Base-by-base conservation (phyloP, 2,797 vertebrate species). In the Champsocephalus gunnari region DNA sequence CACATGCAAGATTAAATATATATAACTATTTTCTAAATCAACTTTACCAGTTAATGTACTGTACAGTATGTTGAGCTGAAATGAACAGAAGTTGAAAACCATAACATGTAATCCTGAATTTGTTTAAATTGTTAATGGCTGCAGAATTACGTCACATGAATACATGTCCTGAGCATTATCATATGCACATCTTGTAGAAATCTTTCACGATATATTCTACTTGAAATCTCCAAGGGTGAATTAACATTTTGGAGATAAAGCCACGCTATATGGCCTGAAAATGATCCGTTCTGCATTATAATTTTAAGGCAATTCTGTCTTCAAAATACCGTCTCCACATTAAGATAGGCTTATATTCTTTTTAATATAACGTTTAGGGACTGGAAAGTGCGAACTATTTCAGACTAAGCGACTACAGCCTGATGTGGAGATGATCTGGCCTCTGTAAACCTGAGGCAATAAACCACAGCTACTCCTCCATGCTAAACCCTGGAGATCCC, bases 401-500 rank as follows among this genome's bases (percentile, higher is more conserved):
- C 7, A 56, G 66, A 47, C 17, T 21, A 48, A 60, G 49, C 3
- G 1, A 71, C 47, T 63, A 41, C 51, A 67, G 16, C 54, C 68
- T 19, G 45, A 77, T 56, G 64, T 68, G 21, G 63, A 60, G 63
- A 80, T 41, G 62, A 77, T 81, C 54, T 62, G 68, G 67, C 66
- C 85, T 83, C 47, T 55, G 78, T 82, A 60, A 87, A 75, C 67
- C 68, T 49, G 67, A 77, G 66, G 86, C 21, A 10, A 82, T 86
- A 85, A 88, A 89, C 88, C 87, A 56, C 87, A 86, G 60, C 75
- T 80, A 63, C 71, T 79, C 67, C 59, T 75, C 54, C 54, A 74
- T 77, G 71, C 77, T 71, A 77, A 74, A 64, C 82, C 75, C 83
- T 62, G 43, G 83, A 90, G 89, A 90, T 89, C 78, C 51, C 77